A percentile compares a stretch with the other conserved stretches of the same genome.
Evolutionary conservation across 2,888 invertebrate genomes (phyloP).

Genomic region (Amphipoea lucens): DNA sequence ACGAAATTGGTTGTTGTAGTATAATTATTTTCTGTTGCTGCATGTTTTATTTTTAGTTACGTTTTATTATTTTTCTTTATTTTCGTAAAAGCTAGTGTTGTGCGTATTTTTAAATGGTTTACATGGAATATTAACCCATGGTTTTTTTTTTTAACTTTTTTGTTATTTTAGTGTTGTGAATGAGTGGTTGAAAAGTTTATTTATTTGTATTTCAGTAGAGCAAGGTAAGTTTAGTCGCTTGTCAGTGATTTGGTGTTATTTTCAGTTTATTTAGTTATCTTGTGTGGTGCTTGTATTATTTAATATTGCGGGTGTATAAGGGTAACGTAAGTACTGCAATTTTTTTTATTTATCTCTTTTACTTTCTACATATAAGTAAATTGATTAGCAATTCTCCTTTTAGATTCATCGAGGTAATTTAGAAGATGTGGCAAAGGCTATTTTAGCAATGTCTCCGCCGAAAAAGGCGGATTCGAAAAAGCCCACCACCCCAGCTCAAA

Average conservation of each 20-base stretch:
- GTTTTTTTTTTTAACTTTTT: slow-evolving; percentile 22
- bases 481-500: slow-evolving; percentile 70
- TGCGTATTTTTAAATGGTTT: slow-evolving; percentile 44
- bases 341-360: slow-evolving; percentile 37
- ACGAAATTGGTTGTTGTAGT: slow-evolving; percentile 21
- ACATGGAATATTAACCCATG: slow-evolving; percentile 57
- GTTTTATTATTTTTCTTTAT: slow-evolving; percentile 12
- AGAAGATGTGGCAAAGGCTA: slow-evolving; percentile 85
- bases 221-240: slow-evolving; percentile 54
- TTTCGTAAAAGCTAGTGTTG: slow-evolving; percentile 27
- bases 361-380: slow-evolving; percentile 31
- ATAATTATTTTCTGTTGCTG: slow-evolving; percentile 23
- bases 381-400: slow-evolving; percentile 64
- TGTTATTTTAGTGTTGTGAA: slow-evolving; percentile 54
- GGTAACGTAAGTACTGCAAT: slow-evolving; percentile 61
- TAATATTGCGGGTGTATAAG: slow-evolving; percentile 62
- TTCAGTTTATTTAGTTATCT: slow-evolving; percentile 59
- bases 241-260: slow-evolving; percentile 64
- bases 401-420: slow-evolving; percentile 91
- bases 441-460: slow-evolving; percentile 85
- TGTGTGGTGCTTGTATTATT: slow-evolving; percentile 67
- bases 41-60: slow-evolving; percentile 36
- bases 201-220: slow-evolving; percentile 47
- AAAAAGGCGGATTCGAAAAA: slow-evolving; percentile 82
- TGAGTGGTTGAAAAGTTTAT: slow-evolving; percentile 50